phyloP scores from a whole-genome alignment of 2,888 invertebrate genomes.

The Sacculina carcini region DNA sequence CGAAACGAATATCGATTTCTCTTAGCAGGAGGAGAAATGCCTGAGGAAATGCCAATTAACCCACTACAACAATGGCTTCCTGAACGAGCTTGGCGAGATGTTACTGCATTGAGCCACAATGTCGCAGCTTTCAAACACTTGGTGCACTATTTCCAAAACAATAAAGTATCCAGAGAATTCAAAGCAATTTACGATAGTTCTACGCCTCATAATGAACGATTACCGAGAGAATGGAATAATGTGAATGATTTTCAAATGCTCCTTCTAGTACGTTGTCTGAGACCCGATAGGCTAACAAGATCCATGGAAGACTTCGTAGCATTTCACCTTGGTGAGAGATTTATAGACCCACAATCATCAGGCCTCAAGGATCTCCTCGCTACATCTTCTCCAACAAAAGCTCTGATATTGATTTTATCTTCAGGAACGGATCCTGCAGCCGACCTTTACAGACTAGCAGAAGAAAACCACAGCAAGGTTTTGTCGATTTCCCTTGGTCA shows the following conservation, averaged over 20 bases:
- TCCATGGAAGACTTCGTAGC: slow-evolving; percentile 29
- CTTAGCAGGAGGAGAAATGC: slow-evolving; percentile 33
- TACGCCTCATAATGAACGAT: slow-evolving; percentile 38
- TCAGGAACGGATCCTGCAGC: slow-evolving; percentile 85
- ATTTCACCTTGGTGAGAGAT: slow-evolving; percentile 46
- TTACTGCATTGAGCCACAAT: slow-evolving; percentile 27
- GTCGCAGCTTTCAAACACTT: not conserved
- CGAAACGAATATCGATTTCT: slow-evolving; percentile 20
- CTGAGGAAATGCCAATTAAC: slow-evolving; percentile 36
- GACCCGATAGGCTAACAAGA: slow-evolving; percentile 52
- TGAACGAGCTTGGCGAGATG: slow-evolving; percentile 52
- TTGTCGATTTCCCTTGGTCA: slow-evolving; percentile 64
- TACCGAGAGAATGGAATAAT: slow-evolving; percentile 34
- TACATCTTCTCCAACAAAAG: slow-evolving; percentile 65
- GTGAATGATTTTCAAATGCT: slow-evolving; percentile 43
- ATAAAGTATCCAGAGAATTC: slow-evolving; percentile 29
- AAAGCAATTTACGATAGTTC: slow-evolving; percentile 41
- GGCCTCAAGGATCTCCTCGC: slow-evolving; percentile 53
- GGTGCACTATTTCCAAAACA: not conserved
- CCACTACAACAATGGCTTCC: slow-evolving; percentile 39
- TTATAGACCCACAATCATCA: slow-evolving; percentile 71
- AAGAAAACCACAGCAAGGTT: slow-evolving; percentile 20
- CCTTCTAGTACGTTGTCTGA: slow-evolving; percentile 46
- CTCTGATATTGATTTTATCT: slow-evolving; percentile 67
- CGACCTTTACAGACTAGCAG: slow-evolving; percentile 25